Base-by-base conservation (phyloP, 2,888 invertebrate genomes). In the Oxytorus armatus region DNA sequence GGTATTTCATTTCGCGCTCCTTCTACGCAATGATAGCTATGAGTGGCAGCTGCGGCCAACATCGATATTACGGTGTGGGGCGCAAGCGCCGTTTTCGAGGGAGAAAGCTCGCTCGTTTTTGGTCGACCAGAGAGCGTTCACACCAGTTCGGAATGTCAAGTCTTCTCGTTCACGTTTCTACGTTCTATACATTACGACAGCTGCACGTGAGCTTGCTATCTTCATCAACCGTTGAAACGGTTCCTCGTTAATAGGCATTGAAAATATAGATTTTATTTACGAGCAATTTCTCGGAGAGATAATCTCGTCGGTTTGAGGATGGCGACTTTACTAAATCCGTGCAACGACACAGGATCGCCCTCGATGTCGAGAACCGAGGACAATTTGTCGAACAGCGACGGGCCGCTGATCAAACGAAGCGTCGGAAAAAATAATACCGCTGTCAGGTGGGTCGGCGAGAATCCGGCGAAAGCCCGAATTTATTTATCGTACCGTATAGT, bases 301-400 rank as follows among this genome's bases (percentile, higher is more conserved):
- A 25, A 18, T 53, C 36, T 61, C 21, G 36, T 53, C 14, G 49
- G 47, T 21, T n/a, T 14, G 21, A 79, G 42, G 57, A 85, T 85
- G 85, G 74, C 84, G 72, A 86, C 65, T 55, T 83, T 85, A 25
- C 70, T 86, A 42, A 83, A 88, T 63, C 75, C 85, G 14, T 86
- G 85, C 66, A 88, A 86, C 79, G 87, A 87, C 44, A 84, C 86
- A 11, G 89, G 86, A 49, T 90, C 90, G 36, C 88, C 89, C 33
- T 89, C 89, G 68, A 90, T 91, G 85, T 90, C 91, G 11, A 89
- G 88, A 74, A 84, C 87, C 36, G 91, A 92, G 65, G 91, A 92
- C 79, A 90, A 90, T 85, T 82, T 91, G 53, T 91, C 91, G 23
- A 92, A 91, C 74, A 91, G 90, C 61, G 91, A 92, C 65, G 90